phyloP scores from a whole-genome alignment of 2,113 vertebrate genomes.

The Saccopteryx leptura region DNA sequence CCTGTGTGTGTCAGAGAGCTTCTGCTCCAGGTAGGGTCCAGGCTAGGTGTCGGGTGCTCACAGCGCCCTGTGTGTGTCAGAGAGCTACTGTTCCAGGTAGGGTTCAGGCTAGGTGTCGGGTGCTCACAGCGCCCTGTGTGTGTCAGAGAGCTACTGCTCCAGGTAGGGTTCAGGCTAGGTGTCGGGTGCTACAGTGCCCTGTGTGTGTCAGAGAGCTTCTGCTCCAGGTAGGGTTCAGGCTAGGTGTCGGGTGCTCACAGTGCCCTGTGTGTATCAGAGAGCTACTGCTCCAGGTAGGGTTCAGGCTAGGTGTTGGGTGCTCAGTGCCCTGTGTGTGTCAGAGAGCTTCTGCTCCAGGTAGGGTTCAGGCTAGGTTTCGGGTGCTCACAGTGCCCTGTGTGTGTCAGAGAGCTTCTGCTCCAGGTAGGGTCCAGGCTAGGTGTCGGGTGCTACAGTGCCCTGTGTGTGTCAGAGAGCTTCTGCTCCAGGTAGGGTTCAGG shows the following conservation, averaged over 20 bases:
- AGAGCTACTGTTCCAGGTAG: too few species aligned
- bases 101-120: not conserved
- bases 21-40: too few species aligned
- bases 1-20: not conserved
- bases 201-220: not conserved
- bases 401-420: not conserved
- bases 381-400: slow-evolving; percentile 18
- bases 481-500: slow-evolving; percentile 7
- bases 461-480: not conserved
- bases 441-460: slow-evolving; percentile 16
- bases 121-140: not conserved
- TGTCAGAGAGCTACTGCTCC: not conserved
- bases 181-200: slow-evolving; percentile 30
- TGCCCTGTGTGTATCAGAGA: not conserved
- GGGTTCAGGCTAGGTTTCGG: not conserved
- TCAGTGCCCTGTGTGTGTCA: not conserved
- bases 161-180: not conserved
- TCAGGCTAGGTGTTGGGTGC: not conserved
- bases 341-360: too few species aligned
- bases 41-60: not conserved
- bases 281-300: too few species aligned
- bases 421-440: not conserved
- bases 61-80: not conserved
- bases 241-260: not conserved
- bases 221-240: not conserved